phyloP scores from a whole-genome alignment of 2,797 vertebrate species.

The Natrix natrix region DNA sequence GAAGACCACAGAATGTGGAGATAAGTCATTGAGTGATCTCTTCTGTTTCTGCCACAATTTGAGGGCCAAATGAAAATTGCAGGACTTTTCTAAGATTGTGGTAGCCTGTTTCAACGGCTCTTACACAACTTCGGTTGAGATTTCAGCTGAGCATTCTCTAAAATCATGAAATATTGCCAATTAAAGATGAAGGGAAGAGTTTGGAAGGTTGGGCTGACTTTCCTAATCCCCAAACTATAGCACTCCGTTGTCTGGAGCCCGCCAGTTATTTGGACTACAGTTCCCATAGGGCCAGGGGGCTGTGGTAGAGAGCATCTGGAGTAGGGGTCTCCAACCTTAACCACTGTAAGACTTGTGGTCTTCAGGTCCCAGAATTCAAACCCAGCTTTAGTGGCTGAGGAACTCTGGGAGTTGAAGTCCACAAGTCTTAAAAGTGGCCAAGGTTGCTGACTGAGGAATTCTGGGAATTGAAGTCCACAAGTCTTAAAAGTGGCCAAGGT shows the following conservation, averaged over 20 bases:
- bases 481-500: no score
- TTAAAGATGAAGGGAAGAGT: not conserved
- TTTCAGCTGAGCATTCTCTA: not conserved
- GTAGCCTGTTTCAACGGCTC: not conserved
- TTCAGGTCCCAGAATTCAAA: no score
- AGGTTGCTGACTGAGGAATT: no score
- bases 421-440: no score
- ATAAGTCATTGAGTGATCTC: not conserved
- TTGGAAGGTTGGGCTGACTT: not conserved
- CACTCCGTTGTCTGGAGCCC: not conserved
- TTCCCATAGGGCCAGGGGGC: not conserved
- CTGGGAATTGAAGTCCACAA: no score
- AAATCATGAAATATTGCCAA: not conserved
- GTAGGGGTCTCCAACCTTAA: no score
- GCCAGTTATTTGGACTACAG: not conserved
- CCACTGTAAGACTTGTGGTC: no score
- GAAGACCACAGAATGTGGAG: not conserved
- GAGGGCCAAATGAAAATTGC: not conserved
- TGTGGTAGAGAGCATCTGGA: not conserved
- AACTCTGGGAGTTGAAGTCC: no score
- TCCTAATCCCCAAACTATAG: not conserved
- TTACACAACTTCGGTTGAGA: not conserved
- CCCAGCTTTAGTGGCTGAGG: no score
- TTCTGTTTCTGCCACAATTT: not conserved
- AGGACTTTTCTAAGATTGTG: not conserved